Percentiles rank a stretch among this genome's conserved stretches.
Evolutionary conservation across 1,140 invertebrate species (phyloP).

Genomic region (Papilio machaon): DNA sequence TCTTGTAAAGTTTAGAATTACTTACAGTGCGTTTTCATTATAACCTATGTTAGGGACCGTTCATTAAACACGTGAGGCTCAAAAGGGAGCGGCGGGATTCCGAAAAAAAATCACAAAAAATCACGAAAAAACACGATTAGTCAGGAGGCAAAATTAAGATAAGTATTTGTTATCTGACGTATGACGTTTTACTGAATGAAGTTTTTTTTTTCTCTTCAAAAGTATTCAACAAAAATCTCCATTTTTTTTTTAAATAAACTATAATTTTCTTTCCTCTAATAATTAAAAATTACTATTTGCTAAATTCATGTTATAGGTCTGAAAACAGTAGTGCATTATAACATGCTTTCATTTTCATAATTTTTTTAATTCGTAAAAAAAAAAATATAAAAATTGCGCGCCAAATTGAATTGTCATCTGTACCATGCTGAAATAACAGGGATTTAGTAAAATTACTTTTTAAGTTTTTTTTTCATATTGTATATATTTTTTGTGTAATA

Average conservation of each 20-base stretch:
- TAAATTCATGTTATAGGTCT: not conserved
- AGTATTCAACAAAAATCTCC: not conserved
- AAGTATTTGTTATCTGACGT: not conserved
- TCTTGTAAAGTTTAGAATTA: too few relatives aligned
- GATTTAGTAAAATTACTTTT: not conserved
- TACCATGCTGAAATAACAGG: not conserved
- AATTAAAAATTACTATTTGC: not conserved
- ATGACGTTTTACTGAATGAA: too few relatives aligned
- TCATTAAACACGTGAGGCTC: too few relatives aligned
- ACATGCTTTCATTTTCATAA: not conserved
- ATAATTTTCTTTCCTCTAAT: constrained; percentile 31
- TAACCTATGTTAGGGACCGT: too few relatives aligned
- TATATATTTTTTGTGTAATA: not conserved
- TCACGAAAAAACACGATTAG: too few relatives aligned
- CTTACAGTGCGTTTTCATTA: too few relatives aligned
- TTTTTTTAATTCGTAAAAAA: not conserved
- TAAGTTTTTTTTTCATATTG: not conserved
- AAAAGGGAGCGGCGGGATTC: too few relatives aligned
- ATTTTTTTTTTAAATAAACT: not conserved
- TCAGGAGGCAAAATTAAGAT: not conserved
- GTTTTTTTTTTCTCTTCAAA: not conserved
- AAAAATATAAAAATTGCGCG: not conserved
- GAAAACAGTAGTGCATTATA: not conserved
- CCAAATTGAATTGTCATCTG: not conserved
- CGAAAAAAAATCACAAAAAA: too few relatives aligned